phyloP scores from a whole-genome alignment of 64 coral and sea anemone species.

The Montipora cactus region DNA sequence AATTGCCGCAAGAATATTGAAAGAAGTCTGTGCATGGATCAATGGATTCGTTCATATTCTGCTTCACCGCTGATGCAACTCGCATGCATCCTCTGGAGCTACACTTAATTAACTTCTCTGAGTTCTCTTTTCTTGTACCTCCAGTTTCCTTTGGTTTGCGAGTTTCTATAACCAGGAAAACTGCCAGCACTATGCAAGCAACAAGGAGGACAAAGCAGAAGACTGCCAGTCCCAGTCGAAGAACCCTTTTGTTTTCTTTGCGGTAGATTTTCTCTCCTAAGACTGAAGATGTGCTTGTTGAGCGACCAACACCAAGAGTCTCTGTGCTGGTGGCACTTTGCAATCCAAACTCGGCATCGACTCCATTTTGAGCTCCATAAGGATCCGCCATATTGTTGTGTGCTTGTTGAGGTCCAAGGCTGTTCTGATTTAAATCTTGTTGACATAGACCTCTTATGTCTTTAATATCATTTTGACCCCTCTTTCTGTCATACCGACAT shows the following conservation, averaged over 20 bases:
- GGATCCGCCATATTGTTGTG: background rate
- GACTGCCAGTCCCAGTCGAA: background rate
- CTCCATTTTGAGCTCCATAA: background rate
- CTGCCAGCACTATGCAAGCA: constrained; percentile 23
- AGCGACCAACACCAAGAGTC: background rate
- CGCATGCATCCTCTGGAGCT: constrained; percentile 16
- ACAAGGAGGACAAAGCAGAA: constrained; percentile 5
- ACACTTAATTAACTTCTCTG: background rate
- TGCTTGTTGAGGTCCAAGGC: background rate
- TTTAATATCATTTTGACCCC: constrained; percentile 20
- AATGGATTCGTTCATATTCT: constrained; percentile 40
- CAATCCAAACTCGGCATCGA: background rate
- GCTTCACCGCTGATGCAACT: constrained; percentile 29
- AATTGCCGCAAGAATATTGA: constrained; percentile 56
- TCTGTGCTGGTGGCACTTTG: constrained; percentile 1
- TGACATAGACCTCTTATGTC: background rate
- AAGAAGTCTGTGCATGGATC: constrained; percentile 64
- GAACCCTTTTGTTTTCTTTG: background rate
- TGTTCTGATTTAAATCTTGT: background rate
- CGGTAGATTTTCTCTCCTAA: background rate
- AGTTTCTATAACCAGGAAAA: constrained; percentile 21
- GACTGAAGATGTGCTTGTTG: background rate
- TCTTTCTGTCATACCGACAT: background rate
- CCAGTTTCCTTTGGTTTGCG: background rate
- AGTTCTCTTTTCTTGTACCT: background rate